phyloP scores from a whole-genome alignment of 1,140 invertebrate genomes.

The Drosophila nasuta region DNA sequence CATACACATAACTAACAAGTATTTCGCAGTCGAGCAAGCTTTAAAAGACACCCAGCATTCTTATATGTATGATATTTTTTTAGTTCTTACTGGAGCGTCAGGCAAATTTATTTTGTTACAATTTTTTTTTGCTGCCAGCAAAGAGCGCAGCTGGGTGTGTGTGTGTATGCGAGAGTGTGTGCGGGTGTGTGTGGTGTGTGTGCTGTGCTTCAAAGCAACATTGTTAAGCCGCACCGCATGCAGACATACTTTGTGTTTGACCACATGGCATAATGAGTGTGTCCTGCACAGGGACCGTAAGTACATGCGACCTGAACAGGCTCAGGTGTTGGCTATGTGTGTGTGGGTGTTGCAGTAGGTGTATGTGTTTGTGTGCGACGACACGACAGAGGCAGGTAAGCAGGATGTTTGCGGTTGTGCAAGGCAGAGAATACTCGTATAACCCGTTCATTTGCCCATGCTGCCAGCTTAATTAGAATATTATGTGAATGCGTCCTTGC shows the following conservation, averaged over 20 bases:
- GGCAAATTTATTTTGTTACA: slow-evolving; percentile 56
- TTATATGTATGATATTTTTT: background rate
- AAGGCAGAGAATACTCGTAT: background rate
- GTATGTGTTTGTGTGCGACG: slow-evolving; percentile 11
- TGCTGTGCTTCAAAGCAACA: slow-evolving; percentile 35
- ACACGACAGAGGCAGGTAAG: background rate
- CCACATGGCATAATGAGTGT: slow-evolving; percentile 74
- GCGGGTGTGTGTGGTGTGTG: slow-evolving; percentile 2
- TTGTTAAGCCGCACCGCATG: slow-evolving; percentile 38
- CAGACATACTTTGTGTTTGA: slow-evolving; percentile 58
- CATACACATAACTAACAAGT: background rate
- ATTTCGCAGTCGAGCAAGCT: background rate
- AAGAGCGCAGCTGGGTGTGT: background rate
- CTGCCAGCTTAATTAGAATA: slow-evolving; percentile 21
- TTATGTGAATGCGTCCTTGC: slow-evolving; percentile 17
- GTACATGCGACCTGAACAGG: slow-evolving; percentile 34
- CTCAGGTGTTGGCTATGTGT: slow-evolving; percentile 21
- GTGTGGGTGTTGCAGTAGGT: background rate
- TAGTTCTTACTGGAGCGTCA: background rate
- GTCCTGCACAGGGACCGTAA: slow-evolving; percentile 21
- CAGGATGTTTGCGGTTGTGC: slow-evolving; percentile 45
- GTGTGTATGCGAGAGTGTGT: background rate
- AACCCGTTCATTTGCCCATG: slow-evolving; percentile 11
- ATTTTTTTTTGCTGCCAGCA: background rate
- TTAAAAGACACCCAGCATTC: background rate